These are phyloP conservation scores for Helicorthomorpha holstii DNA, from an alignment of 1,140 invertebrate species.

Conservation along the genomic window DNA sequence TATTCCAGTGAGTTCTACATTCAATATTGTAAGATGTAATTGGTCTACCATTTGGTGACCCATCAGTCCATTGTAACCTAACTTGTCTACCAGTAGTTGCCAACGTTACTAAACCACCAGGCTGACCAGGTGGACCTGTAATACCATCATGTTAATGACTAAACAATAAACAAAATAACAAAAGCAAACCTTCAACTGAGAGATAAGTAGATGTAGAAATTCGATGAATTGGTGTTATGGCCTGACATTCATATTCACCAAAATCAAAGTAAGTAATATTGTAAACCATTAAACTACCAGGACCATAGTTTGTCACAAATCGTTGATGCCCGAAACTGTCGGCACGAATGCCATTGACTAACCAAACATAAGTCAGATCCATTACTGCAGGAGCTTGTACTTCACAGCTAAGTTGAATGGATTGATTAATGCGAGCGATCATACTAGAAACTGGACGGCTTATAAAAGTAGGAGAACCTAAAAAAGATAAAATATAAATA, in stretches of 20 bases:
- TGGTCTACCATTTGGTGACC: conserved; percentile 57
- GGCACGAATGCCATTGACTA: conserved; percentile 64
- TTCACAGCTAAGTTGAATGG: conserved; percentile 57
- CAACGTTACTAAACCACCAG: conserved; percentile 33
- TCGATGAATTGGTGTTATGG: conserved; percentile 67
- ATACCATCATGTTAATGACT: no score
- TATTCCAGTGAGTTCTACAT: conserved; percentile 69
- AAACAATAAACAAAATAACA: conserved; percentile 1
- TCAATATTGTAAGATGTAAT: conserved; percentile 60
- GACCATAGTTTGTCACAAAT: conserved; percentile 8
- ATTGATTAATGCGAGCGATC: conserved; percentile 44
- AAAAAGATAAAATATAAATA: conserved; percentile 14
- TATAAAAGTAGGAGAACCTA: conserved; percentile 45
- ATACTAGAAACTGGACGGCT: conserved; percentile 45
- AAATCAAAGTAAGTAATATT: conserved; percentile 69
- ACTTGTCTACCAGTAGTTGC: conserved; percentile 55
- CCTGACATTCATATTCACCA: conserved; percentile 73
- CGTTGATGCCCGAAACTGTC: conserved; percentile 23
- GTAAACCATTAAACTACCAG: conserved; percentile 52
- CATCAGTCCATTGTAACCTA: conserved; percentile 74
- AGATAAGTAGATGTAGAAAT: conserved; percentile 51
- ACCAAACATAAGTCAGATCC: conserved; percentile 79
- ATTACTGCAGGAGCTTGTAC: conserved; percentile 61
- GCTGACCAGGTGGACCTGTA: conserved; percentile 26
- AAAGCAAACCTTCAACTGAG: conserved; percentile 40